These are phyloP conservation scores for Ictalurus furcatus DNA, from an alignment of 2,113 vertebrate species.

Conservation along the genomic window DNA sequence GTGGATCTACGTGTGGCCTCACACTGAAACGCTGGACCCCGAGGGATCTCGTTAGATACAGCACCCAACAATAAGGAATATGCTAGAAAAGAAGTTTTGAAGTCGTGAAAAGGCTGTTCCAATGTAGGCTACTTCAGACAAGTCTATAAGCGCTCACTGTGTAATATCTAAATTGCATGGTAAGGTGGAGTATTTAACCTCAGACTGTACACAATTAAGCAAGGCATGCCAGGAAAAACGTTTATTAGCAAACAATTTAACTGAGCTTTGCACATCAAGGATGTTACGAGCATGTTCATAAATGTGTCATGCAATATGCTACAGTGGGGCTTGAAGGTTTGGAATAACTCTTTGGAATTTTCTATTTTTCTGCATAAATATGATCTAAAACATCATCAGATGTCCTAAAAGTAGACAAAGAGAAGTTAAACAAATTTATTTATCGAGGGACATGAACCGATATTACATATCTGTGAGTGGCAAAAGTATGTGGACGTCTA, in stretches of 20 bases:
- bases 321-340: no score
- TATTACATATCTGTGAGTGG: no score
- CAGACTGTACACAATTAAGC: not conserved
- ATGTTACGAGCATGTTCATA: not conserved
- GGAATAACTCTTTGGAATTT: no score
- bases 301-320: not conserved
- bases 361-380: no score
- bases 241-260: not conserved
- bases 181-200: not conserved
- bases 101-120: not conserved
- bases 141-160: not conserved
- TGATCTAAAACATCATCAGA: no score
- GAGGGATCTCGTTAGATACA: constrained; percentile 10
- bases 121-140: not conserved
- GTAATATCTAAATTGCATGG: not conserved
- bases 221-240: not conserved
- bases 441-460: no score
- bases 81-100: constrained; percentile 2
- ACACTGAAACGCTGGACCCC: not conserved
- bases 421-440: no score
- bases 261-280: not conserved
- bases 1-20: not conserved
- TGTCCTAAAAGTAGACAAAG: no score
- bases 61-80: constrained; percentile 18
- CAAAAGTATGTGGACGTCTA: no score